Conservation (phyloP, 2,113 vertebrate genomes). For the Pogonocichla stellata region DNA sequence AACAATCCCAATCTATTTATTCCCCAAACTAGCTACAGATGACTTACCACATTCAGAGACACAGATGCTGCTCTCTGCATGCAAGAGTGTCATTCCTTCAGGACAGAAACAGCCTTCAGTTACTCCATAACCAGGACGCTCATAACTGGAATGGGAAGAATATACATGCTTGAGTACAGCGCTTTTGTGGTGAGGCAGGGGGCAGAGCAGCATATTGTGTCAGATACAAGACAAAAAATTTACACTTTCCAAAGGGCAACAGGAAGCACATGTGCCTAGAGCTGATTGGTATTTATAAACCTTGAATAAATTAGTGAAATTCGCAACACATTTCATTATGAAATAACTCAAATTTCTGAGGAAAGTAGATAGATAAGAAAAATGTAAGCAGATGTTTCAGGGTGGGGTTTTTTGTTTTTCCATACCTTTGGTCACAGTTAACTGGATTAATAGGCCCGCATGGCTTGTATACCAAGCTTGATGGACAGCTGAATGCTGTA, state of each 20-base stretch:
- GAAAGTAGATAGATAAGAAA: not conserved
- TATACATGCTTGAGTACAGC: not conserved
- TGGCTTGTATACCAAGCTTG: slow-evolving; percentile 73
- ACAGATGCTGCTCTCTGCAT: slow-evolving; percentile 56
- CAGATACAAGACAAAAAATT: not conserved
- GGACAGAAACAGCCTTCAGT: slow-evolving; percentile 90
- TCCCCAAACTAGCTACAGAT: not conserved
- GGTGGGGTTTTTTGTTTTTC: not conserved
- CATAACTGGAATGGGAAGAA: slow-evolving; percentile 14
- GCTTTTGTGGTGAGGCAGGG: not conserved
- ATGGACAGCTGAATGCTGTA: slow-evolving; percentile 80
- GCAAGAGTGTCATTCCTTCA: slow-evolving; percentile 52
- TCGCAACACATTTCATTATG: not conserved
- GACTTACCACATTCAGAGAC: slow-evolving; percentile 77
- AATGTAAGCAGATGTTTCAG: not conserved
- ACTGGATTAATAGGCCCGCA: slow-evolving; percentile 75
- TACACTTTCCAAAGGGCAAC: not conserved
- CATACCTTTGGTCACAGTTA: slow-evolving; percentile 81
- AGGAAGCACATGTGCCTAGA: not conserved
- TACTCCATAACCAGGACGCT: not conserved
- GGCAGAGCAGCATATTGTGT: not conserved
- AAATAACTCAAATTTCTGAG: not conserved
- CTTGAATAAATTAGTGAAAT: not conserved
- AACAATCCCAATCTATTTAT: not conserved
- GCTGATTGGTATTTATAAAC: not conserved